Conservation (phyloP, 1,140 invertebrate genomes). For the Hypothenemus hampei region DNA sequence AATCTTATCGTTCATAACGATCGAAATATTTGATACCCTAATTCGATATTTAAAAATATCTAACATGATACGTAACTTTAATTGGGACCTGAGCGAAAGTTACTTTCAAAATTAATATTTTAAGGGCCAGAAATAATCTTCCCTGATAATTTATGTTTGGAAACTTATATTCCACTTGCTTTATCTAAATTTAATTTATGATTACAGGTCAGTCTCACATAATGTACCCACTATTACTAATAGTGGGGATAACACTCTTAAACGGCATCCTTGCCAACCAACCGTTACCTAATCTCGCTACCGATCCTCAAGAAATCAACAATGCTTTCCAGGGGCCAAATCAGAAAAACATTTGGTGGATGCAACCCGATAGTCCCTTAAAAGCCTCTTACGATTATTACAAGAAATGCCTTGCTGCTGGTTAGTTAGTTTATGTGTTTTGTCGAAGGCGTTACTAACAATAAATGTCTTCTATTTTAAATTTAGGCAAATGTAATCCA, state of each 20-base stretch:
- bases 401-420: constrained; percentile 38
- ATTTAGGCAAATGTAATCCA: constrained; percentile 15
- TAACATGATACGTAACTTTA: too few relatives aligned
- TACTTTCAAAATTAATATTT: too few relatives aligned
- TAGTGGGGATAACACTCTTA: constrained; percentile 39
- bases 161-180: too few relatives aligned
- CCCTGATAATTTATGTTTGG: too few relatives aligned
- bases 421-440: constrained; percentile 14
- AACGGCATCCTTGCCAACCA: constrained; percentile 30
- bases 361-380: constrained; percentile 50
- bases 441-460: too few relatives aligned
- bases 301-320: constrained; percentile 32
- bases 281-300: constrained; percentile 25
- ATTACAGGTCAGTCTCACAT: too few relatives aligned
- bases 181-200: too few relatives aligned
- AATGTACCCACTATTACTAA: constrained; percentile 36
- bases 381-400: constrained; percentile 45
- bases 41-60: too few relatives aligned
- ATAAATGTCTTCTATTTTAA: background rate
- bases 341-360: constrained; percentile 48
- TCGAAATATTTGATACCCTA: too few relatives aligned
- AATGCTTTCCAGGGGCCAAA: constrained; percentile 9
- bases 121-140: too few relatives aligned
- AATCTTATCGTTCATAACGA: too few relatives aligned
- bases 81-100: too few relatives aligned